Conservation (phyloP, 1,140 invertebrate genomes). For the Philotrypesis tridentata region DNA sequence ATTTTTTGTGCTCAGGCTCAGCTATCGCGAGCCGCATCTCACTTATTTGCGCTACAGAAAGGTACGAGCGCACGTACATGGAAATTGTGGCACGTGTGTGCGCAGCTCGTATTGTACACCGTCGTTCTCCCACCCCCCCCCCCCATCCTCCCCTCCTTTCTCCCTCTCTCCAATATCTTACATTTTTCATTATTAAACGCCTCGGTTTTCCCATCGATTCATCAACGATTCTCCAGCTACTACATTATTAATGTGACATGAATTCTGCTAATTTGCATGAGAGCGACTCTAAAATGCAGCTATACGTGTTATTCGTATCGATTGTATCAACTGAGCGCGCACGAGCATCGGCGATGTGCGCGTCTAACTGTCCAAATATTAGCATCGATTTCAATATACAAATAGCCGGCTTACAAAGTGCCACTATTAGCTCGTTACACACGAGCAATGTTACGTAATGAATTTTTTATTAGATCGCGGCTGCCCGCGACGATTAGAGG, state of each 20-base stretch:
- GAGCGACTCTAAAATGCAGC: too few species aligned
- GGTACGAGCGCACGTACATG: neutral
- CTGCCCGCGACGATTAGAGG: slow-evolving; percentile 46
- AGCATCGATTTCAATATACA: slow-evolving; percentile 7
- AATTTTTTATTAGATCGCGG: slow-evolving; percentile 53
- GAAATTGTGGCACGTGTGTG: neutral
- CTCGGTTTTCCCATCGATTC: too few species aligned
- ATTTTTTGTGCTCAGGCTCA: slow-evolving; percentile 23
- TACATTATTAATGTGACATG: too few species aligned
- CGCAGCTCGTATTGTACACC: too few species aligned
- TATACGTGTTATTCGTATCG: neutral
- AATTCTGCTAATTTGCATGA: neutral
- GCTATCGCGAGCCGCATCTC: slow-evolving; percentile 24
- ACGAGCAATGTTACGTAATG: slow-evolving; percentile 29
- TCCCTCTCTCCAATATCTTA: too few species aligned
- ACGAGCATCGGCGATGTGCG: neutral
- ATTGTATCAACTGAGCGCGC: neutral
- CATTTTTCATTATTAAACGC: too few species aligned
- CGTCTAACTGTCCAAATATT: slow-evolving; percentile 4
- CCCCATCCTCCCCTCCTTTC: too few species aligned
- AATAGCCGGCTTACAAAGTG: slow-evolving; percentile 1
- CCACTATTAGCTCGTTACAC: neutral
- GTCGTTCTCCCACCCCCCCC: too few species aligned
- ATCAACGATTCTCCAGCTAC: too few species aligned
- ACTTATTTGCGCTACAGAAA: slow-evolving; percentile 6